Base-by-base conservation (phyloP, 2,797 vertebrate species). In the Mormyrops attenuatus region DNA sequence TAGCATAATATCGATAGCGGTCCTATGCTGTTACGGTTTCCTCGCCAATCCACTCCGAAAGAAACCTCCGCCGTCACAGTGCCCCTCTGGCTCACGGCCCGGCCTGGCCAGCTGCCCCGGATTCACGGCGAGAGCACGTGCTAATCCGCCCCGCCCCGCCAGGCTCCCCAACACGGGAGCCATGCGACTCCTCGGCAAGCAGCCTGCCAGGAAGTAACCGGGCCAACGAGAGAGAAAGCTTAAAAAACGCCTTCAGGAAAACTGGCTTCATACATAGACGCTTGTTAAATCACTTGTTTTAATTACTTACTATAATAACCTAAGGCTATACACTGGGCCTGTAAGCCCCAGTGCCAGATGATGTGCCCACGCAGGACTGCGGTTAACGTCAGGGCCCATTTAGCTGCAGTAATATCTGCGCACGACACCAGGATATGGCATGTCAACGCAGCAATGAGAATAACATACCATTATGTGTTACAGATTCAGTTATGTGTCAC, bases 271-370 rank as follows among this genome's bases (percentile, higher is more conserved):
- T 80, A n/a, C 38, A 80, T 44, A 20, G 38, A n/a, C 17, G 17
- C 73, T 80, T n/a, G 38, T 80, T 80, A 80, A 80, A 44, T 44
- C 73, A 80, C 73, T 80, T 80, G 38, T 80, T 80, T 80, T 80
- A 80, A 80, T 80, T 80, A 80, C 73, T 80, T 80, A 80, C 34
- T 80, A 80, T 41, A 80, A 41, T 44, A 80, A 41, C 73, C 73
- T 80, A 80, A n/a, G 34, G 34, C 34, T 44, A 20, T 8, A 80
- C 73, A 41, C 38, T 20, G 73, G 73, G 34, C 73, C 73, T 80
- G 38, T 80, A 44, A 44, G 38, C 34, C 17, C 38, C 34, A 20
- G 73, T 44, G 38, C 38, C 73, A 38, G 73, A 80, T 80, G 73
- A 80, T 44, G 73, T 0, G 1, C 73, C 38, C 17, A 80, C 38